These are phyloP conservation scores for Smittia sp. DNA, from an alignment of 2,888 invertebrate species.

Conservation along the genomic window DNA sequence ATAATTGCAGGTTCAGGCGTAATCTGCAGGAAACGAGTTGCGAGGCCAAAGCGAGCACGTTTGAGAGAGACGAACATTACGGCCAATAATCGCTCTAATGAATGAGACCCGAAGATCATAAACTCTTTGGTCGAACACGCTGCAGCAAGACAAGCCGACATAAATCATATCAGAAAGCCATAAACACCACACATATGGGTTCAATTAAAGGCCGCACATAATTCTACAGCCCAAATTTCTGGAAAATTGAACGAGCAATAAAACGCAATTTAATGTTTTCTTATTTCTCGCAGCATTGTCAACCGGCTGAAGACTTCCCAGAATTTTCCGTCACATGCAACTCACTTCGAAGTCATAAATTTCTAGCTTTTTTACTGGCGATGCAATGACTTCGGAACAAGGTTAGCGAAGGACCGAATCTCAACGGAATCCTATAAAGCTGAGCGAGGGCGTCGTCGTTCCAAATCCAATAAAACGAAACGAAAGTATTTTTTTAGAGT, in stretches of 20 bases:
- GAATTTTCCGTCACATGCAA: conserved; percentile 6
- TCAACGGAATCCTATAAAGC: not conserved
- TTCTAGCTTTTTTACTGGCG: not conserved
- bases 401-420: not conserved
- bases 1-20: not conserved
- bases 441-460: conserved; percentile 1
- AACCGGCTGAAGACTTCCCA: not conserved
- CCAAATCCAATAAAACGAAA: conserved; percentile 39
- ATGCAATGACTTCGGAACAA: conserved; percentile 6
- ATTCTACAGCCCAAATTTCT: conserved; percentile 9
- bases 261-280: not conserved
- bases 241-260: conserved; percentile 1
- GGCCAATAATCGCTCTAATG: conserved; percentile 30
- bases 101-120: conserved; percentile 24
- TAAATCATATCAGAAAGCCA: conserved; percentile 40
- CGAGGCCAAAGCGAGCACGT: not conserved
- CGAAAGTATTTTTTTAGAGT: conserved; percentile 41
- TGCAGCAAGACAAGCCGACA: not conserved
- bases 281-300: not conserved
- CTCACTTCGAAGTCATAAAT: not conserved
- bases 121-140: not conserved
- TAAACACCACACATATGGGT: conserved; percentile 40
- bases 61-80: conserved; percentile 2
- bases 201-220: conserved; percentile 37
- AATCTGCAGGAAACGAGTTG: conserved; percentile 1